Evolutionary conservation across 2,113 vertebrate species (phyloP).

Genomic region (Butorides virescens): DNA sequence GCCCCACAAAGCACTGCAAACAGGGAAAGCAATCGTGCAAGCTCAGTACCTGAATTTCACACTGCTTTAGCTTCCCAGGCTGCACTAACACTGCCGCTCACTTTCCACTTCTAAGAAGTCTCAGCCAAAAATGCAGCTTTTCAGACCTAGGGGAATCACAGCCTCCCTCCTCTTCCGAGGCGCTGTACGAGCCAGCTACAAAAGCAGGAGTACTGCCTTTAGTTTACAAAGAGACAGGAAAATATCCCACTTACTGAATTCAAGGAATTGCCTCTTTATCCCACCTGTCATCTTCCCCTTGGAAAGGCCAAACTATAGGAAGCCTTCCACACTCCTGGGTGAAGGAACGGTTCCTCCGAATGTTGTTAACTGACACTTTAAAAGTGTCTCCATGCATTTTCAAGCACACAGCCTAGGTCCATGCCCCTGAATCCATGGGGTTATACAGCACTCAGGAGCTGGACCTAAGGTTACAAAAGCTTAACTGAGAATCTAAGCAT

Average conservation of each 20-base stretch:
- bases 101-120: not conserved
- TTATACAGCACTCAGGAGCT: not conserved
- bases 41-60: not conserved
- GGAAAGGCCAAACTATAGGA: not conserved
- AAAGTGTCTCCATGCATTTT: accelerated
- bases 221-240: not conserved
- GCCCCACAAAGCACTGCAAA: not conserved
- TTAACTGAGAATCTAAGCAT: too few relatives aligned
- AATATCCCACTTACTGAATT: not conserved
- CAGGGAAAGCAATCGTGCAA: not conserved
- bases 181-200: accelerated
- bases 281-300: accelerated
- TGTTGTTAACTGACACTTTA: not conserved
- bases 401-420: not conserved
- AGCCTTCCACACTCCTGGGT: not conserved
- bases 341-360: not conserved
- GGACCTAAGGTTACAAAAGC: not conserved
- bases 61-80: not conserved
- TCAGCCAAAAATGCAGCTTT: not conserved
- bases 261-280: not conserved
- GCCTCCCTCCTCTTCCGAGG: not conserved
- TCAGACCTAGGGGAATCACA: not conserved
- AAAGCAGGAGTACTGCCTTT: not conserved
- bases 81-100: not conserved
- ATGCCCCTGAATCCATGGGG: not conserved